Base-by-base conservation (phyloP, 2,888 invertebrate genomes). In the Ennomos quercinarius region DNA sequence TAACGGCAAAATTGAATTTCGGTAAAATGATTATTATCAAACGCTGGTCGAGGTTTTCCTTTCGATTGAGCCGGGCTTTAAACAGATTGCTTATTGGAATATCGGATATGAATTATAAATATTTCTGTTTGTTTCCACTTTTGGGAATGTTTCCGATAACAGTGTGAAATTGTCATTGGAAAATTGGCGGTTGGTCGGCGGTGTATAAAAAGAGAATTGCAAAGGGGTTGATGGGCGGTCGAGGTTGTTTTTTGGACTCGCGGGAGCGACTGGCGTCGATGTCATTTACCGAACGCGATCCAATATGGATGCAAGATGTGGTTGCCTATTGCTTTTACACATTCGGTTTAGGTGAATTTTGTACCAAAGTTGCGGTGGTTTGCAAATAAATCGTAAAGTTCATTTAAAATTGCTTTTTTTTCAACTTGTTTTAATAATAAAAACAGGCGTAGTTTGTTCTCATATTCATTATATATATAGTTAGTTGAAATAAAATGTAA, bases 181-280 rank as follows among this genome's bases (percentile, higher is more conserved):
- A 77, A 74, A 78, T 77, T 72, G 72, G 69, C 61, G 66, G 71
- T 64, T 66, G 72, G 74, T 71, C 69, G 68, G 66, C 69, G 70
- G 71, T 76, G 71, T 76, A 78, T 81, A 80, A 85, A 84, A 82
- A 78, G 74, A 79, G 77, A 79, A 76, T 71, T 73, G 72, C 79
- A 83, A 81, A 77, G 66, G 78, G 77, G 77, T 77, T 79, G 80
- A 80, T 77, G 75, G 77, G 75, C 74, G 68, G 66, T 71, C 71
- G 72, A 64, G 76, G 71, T 75, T 73, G 76, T 76, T 80, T 73
- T 68, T 51, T 38, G 46, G 67, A 66, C 79, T 74, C 76, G 62
- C 40, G 77, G 72, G 79, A 76, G 66, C 63, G 52, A 56, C 47
- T 51, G 51, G 55, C 43, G 55, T 47, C 47, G 60, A 51, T 56